Base-by-base conservation (phyloP, 2,888 invertebrate species). In the Pycnomerus fuliginosus region DNA sequence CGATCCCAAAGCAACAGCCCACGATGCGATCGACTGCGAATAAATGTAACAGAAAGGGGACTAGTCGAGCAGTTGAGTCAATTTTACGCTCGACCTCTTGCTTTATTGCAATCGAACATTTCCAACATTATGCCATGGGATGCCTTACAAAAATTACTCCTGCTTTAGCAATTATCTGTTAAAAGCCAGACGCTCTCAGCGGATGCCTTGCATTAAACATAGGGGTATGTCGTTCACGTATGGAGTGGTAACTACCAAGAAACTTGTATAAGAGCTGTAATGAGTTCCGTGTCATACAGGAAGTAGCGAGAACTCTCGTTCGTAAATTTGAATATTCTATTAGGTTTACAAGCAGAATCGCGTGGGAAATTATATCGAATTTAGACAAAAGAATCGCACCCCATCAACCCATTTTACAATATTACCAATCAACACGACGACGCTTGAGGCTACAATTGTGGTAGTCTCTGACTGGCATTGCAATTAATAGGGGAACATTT, bases 1-100 rank as follows among this genome's bases (percentile, higher is more conserved):
- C 48, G 38, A 43, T 41, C 43, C 40, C 16, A 32, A 40, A 40
- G 40, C 41, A 41, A 35, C 41, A 41, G 41, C 39, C 39, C 16
- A 23, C 10, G 39, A 39, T 31, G 39, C 39, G 32, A 39, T 39
- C 39, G 39, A 39, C 39, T 32, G 39, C 24, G 34, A 41, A 35
- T 33, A 40, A 40, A 40, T 27, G 40, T 32, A 40, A 33, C 40
- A 32, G 40, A 40, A 40, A 40, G 33, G 32, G 33, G 40, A 33
- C 32, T 33, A 29, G 16, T 28, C 40, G 20, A 13, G 10, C 16
- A 16, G 27, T 24, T 11, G 38, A 34, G 34, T 41, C 35, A 41
- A 41, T 41, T 41, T 41, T 34, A 25, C 34, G 17, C 23, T n/a
- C 23, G 22, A 23, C 27, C 41, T 39, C 16, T 23, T 25, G 39